Percentiles rank a stretch among this genome's conserved stretches.
These are phyloP conservation scores for Ceriagrion tenellum DNA, from an alignment of 2,888 invertebrate genomes.

Conservation along the genomic window DNA sequence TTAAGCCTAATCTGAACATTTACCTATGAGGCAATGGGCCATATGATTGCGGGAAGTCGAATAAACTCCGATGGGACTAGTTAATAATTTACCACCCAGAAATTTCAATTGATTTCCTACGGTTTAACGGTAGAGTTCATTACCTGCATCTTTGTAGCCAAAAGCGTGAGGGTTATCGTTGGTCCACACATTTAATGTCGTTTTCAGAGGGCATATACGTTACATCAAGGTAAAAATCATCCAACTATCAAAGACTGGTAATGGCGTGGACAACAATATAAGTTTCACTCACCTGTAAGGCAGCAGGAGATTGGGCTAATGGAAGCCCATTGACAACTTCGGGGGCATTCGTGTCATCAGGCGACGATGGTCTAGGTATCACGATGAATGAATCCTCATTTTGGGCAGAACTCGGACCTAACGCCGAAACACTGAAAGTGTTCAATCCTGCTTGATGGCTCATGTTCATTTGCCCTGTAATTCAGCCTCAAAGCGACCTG, in stretches of 20 bases:
- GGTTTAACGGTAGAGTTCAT: too few species aligned
- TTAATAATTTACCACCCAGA: too few species aligned
- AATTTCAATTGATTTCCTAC: too few species aligned
- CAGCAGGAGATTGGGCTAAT: background rate
- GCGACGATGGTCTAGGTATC: slow-evolving; percentile 2
- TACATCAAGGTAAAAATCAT: background rate
- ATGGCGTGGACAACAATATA: background rate
- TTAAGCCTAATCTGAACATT: too few species aligned
- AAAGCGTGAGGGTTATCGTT: too few species aligned
- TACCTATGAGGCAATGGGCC: too few species aligned
- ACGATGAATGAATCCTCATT: slow-evolving; percentile 37
- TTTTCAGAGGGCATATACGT: too few species aligned
- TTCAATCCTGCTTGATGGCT: slow-evolving; percentile 7
- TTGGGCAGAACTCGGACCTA: background rate
- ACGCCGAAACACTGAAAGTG: background rate
- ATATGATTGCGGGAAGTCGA: too few species aligned
- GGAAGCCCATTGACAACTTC: slow-evolving; percentile 1
- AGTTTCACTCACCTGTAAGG: slow-evolving; percentile 9
- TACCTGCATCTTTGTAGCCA: too few species aligned
- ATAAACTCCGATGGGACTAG: too few species aligned
- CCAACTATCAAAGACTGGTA: background rate
- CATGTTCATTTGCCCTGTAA: background rate
- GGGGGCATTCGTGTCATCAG: background rate
- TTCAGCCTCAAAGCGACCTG: too few species aligned
- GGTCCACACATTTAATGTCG: too few species aligned